Evolutionary conservation across 1,140 invertebrate species (phyloP).

Genomic region (Cherax destructor): DNA sequence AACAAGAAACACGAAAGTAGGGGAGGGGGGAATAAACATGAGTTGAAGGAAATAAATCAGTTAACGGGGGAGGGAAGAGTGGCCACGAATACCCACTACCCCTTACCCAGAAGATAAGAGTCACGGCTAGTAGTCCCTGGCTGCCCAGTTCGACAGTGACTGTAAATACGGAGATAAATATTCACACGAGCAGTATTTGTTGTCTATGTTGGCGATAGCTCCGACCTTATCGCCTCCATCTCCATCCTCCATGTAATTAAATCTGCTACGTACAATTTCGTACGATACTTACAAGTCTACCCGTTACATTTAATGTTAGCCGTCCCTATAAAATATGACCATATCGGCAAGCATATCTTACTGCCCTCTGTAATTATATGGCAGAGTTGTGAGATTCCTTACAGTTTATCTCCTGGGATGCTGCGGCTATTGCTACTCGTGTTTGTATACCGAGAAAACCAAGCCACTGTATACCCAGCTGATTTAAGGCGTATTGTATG

Average conservation of each 20-base stretch:
- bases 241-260: slow-evolving; percentile 26
- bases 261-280: neutral
- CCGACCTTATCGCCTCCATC: neutral
- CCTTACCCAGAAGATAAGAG: too few relatives aligned
- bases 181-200: neutral
- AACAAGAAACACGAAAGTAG: too few relatives aligned
- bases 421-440: neutral
- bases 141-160: too few relatives aligned
- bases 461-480: neutral
- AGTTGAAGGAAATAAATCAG: too few relatives aligned
- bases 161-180: neutral
- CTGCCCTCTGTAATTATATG: neutral
- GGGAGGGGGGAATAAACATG: too few relatives aligned
- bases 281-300: slow-evolving; percentile 24
- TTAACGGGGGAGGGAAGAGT: too few relatives aligned
- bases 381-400: neutral
- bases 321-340: slow-evolving; percentile 12
- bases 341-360: slow-evolving; percentile 27
- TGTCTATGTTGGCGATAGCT: neutral
- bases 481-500: neutral
- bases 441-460: neutral
- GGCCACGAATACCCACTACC: too few relatives aligned
- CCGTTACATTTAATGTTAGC: slow-evolving; percentile 15
- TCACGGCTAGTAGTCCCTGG: too few relatives aligned
- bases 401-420: neutral